These are phyloP conservation scores for Aselliscus stoliczkanus DNA, from an alignment of 2,797 vertebrate species.

Conservation along the genomic window DNA sequence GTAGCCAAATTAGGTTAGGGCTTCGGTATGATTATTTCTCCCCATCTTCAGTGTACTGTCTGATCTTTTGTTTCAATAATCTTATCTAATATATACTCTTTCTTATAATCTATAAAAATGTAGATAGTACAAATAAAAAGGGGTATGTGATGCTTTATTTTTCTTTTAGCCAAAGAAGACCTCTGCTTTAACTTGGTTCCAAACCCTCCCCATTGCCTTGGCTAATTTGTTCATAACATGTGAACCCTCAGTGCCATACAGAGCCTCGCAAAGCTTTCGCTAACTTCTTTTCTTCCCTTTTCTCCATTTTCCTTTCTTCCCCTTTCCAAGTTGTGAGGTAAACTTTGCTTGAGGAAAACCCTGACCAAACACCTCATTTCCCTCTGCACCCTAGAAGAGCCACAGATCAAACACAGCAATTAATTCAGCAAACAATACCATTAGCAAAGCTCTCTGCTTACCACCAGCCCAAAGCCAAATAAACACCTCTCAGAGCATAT, in stretches of 20 bases:
- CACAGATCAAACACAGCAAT: conserved; percentile 83
- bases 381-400: conserved; percentile 70
- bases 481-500: conserved; percentile 81
- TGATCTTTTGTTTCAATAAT: not conserved
- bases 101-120: not conserved
- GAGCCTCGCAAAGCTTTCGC: not conserved
- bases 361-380: conserved; percentile 73
- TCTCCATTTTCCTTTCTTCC: not conserved
- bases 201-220: not conserved
- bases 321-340: not conserved
- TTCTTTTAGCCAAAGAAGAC: not conserved
- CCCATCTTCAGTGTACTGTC: not conserved
- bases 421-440: conserved; percentile 85
- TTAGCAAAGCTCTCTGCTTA: conserved; percentile 78
- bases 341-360: conserved; percentile 60
- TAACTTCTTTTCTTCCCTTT: not conserved
- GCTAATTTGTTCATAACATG: not conserved
- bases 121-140: not conserved
- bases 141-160: not conserved
- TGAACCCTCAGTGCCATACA: not conserved
- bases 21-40: not conserved
- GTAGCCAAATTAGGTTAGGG: not conserved
- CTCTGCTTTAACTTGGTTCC: not conserved
- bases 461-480: conserved; percentile 78
- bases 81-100: not conserved